Conservation (phyloP, 2,797 vertebrate species). For the Lycodopsis pacificus region DNA sequence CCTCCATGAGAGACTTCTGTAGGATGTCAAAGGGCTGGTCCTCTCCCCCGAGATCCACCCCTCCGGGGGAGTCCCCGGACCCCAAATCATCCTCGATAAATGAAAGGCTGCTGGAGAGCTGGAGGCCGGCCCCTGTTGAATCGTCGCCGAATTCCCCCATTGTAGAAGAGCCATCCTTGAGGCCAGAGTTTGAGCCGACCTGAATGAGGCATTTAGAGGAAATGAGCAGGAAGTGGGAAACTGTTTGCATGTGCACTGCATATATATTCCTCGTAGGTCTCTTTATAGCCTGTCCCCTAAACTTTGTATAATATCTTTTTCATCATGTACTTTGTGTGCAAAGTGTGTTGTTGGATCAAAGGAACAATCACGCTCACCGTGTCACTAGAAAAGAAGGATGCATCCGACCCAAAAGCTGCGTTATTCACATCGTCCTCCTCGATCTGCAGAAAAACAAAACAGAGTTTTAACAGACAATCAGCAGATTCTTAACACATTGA, state of each 20-base stretch:
- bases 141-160: conserved; percentile 87
- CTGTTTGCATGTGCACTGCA: conserved; percentile 14
- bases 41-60: conserved; percentile 91
- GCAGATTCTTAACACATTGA: background rate
- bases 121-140: conserved; percentile 90
- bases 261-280: background rate
- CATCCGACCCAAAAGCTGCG: conserved; percentile 92
- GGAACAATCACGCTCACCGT: conserved; percentile 84
- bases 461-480: background rate
- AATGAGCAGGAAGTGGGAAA: conserved; percentile 42
- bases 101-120: conserved; percentile 94
- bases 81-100: conserved; percentile 97
- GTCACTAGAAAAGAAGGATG: conserved; percentile 92
- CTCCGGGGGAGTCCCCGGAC: conserved; percentile 87
- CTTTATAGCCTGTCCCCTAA: background rate
- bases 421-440: conserved; percentile 93
- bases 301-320: background rate
- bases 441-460: conserved; percentile 82
- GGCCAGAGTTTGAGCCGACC: conserved; percentile 89
- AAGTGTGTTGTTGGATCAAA: conserved; percentile 2
- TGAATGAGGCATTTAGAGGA: conserved; percentile 62
- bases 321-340: background rate
- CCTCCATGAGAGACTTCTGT: conserved; percentile 98
- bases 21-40: conserved; percentile 99
- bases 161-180: conserved; percentile 91